phyloP scores from a whole-genome alignment of 2,113 vertebrate species.

The Anolis carolinensis region DNA sequence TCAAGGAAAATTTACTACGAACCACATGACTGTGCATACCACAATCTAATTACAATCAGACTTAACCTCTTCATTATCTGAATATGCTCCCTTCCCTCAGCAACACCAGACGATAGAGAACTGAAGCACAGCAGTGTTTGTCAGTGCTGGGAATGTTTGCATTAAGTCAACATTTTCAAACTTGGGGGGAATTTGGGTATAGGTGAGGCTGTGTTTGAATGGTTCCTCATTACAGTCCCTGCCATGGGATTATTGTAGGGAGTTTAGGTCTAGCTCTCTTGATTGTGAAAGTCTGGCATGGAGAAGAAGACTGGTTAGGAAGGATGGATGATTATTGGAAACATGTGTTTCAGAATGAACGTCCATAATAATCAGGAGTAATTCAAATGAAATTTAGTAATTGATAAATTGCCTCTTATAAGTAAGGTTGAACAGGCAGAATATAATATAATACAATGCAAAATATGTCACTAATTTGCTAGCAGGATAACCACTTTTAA shows the following conservation, averaged over 20 bases:
- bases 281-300: not conserved
- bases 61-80: slow-evolving; percentile 82
- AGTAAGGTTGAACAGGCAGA: slow-evolving; percentile 30
- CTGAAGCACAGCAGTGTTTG: slow-evolving; percentile 55
- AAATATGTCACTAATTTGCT: slow-evolving; percentile 35
- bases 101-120: slow-evolving; percentile 59
- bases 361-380: slow-evolving; percentile 35
- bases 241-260: slow-evolving; percentile 21
- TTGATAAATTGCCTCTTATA: slow-evolving; percentile 53
- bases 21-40: slow-evolving; percentile 88
- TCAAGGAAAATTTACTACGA: slow-evolving; percentile 97
- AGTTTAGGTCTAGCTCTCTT: not conserved
- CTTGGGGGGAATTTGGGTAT: slow-evolving; percentile 39
- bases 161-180: slow-evolving; percentile 46
- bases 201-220: not conserved
- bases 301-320: slow-evolving; percentile 37
- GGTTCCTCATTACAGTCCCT: slow-evolving; percentile 46
- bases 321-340: slow-evolving; percentile 36
- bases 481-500: slow-evolving; percentile 42
- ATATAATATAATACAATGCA: slow-evolving; percentile 41
- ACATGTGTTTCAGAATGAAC: slow-evolving; percentile 49
- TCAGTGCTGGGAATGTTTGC: slow-evolving; percentile 56
- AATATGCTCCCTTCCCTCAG: slow-evolving; percentile 58
- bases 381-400: slow-evolving; percentile 56
- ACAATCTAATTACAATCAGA: slow-evolving; percentile 84